Conservation (phyloP, 2,888 invertebrate genomes). For the Pocota personata region DNA sequence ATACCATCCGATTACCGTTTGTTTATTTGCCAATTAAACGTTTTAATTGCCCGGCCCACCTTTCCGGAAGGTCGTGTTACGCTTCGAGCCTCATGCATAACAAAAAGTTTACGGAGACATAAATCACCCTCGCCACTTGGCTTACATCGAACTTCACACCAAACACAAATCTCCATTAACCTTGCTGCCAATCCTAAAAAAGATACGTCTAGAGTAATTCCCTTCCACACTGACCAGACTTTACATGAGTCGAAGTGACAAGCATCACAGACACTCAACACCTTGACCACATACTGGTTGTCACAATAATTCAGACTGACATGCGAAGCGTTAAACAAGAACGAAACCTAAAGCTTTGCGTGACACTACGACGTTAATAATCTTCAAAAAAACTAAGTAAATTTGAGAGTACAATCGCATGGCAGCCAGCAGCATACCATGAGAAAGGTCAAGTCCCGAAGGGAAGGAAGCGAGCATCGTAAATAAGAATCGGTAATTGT, state of each 20-base stretch:
- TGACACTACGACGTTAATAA: slow-evolving; percentile 55
- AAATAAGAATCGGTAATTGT: slow-evolving; percentile 49
- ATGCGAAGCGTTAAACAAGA: slow-evolving; percentile 35
- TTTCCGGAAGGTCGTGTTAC: slow-evolving; percentile 42
- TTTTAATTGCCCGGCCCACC: slow-evolving; percentile 22
- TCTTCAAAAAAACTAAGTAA: slow-evolving; percentile 25
- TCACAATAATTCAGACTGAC: slow-evolving; percentile 58
- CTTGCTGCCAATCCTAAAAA: slow-evolving; percentile 64
- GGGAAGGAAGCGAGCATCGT: slow-evolving; percentile 51
- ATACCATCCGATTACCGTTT: slow-evolving; percentile 3
- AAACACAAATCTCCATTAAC: slow-evolving; percentile 58
- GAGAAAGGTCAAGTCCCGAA: slow-evolving; percentile 58
- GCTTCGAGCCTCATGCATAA: slow-evolving; percentile 43
- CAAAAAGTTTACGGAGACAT: slow-evolving; percentile 49
- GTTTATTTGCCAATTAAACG: slow-evolving; percentile 50
- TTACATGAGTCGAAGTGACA: slow-evolving; percentile 62
- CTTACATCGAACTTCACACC: slow-evolving; percentile 45
- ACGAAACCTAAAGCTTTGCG: slow-evolving; percentile 50
- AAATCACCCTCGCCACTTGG: slow-evolving; percentile 40
- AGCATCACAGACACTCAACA: slow-evolving; percentile 42
- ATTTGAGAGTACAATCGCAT: slow-evolving; percentile 17
- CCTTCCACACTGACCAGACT: slow-evolving; percentile 38
- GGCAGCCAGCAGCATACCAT: slow-evolving; percentile 18
- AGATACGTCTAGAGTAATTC: slow-evolving; percentile 36
- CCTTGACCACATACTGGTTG: slow-evolving; percentile 48